These are phyloP conservation scores for Sus cebifrons DNA, from an alignment of 2,797 vertebrate genomes.

Conservation along the genomic window DNA sequence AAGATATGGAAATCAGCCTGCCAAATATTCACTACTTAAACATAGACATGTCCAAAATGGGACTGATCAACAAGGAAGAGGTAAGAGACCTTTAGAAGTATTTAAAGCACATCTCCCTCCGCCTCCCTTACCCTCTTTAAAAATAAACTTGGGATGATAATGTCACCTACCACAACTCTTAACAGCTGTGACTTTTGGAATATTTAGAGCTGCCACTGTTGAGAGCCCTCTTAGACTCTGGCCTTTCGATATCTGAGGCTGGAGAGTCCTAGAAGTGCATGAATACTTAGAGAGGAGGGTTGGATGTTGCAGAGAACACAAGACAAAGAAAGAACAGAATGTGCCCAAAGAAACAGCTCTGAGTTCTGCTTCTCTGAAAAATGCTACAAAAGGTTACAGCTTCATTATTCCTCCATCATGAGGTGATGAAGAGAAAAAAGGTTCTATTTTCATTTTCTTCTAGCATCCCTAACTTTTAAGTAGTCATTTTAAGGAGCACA, in stretches of 20 bases:
- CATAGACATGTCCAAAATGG: conserved; percentile 96
- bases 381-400: neutral
- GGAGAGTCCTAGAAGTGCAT: neutral
- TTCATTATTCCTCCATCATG: conserved; percentile 20
- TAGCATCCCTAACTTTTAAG: conserved; percentile 55
- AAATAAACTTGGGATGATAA: conserved; percentile 20
- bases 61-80: conserved; percentile 95
- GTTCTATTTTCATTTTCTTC: conserved; percentile 66
- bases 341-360: conserved; percentile 54
- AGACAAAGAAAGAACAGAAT: conserved; percentile 58
- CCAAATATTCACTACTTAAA: conserved; percentile 97
- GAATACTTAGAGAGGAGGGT: neutral
- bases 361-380: conserved; percentile 18
- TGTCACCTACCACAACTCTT: neutral
- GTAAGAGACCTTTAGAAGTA: conserved; percentile 89
- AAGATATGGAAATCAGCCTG: conserved; percentile 96
- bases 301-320: neutral
- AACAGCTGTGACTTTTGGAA: conserved; percentile 25
- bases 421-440: neutral
- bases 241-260: conserved; percentile 31
- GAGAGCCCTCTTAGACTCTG: conserved; percentile 17
- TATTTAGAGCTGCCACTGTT: conserved; percentile 65
- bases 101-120: neutral
- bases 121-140: neutral
- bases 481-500: conserved; percentile 29